Evolutionary conservation across 2,113 vertebrate genomes (phyloP).

Genomic region (Onychostruthus taczanowskii): DNA sequence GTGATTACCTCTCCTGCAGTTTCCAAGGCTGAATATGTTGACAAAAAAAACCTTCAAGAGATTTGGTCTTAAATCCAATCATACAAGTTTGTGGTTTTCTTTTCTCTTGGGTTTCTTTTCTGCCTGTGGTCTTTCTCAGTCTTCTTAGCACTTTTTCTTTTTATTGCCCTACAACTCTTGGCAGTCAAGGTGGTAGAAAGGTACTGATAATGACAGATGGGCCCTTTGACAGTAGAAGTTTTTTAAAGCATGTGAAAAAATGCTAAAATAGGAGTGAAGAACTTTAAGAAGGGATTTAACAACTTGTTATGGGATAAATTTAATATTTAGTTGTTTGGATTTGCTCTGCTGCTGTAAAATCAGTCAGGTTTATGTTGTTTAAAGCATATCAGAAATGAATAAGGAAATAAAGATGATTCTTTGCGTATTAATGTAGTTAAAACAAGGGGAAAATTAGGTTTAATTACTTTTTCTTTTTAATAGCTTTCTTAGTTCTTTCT

Average conservation of each 20-base stretch:
- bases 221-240: background rate
- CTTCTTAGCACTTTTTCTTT: background rate
- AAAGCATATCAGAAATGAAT: background rate
- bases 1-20: background rate
- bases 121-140: background rate
- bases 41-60: background rate
- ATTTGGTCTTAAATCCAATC: background rate
- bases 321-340: background rate
- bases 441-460: background rate
- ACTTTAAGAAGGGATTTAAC: background rate
- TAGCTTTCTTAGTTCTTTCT: background rate
- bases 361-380: background rate
- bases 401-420: background rate
- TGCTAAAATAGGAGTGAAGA: background rate
- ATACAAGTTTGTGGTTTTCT: background rate
- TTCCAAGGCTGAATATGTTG: background rate
- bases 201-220: background rate
- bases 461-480: background rate
- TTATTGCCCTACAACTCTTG: background rate
- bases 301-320: background rate
- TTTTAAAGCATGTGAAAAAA: background rate
- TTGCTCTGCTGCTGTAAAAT: background rate
- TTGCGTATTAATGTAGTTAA: background rate
- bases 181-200: background rate
- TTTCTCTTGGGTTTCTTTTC: background rate